Evolutionary conservation across 2,888 invertebrate genomes (phyloP), one percentile per base, ranked within the genome.

Genomic region (Melieria picta): DNA sequence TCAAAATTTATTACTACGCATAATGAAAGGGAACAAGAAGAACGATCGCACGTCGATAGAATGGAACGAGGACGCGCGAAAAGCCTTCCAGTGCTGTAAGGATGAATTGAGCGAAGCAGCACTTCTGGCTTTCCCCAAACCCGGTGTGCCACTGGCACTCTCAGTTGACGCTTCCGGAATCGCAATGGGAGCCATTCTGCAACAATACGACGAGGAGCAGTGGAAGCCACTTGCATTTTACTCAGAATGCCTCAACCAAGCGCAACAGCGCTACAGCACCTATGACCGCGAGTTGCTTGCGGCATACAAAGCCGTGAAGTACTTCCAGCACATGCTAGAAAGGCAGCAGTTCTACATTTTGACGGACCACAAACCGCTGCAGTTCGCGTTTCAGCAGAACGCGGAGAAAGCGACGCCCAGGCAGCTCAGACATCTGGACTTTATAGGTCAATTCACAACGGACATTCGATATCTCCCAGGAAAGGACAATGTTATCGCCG

Each of bases 331-430:
- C 46, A 73, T 76, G 69, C 61, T 73, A 13, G 72, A 72, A 50
- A 72, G 73, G 3, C 52, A 57, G n/a, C 42, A 46, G 43, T 64
- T 76, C 65, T 62, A 58, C 61, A 52, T 75, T 73, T 46, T 74
- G 43, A 77, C 76, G 4, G 78, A 78, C 61, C 77, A 76, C 65
- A 79, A 76, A 69, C 75, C 77, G 5, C 45, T 77, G 9, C 72
- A 71, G 0, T 83, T 74, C 61, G 84, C 84, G 1, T 81, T 87
- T 68, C 43, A 64, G 9, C 65, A 65, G 45, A 65, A n/a, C n/a
- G 6, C 42, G 6, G 55, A 55, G 13, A 73, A 72, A 71, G 69
- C 62, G 30, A 74, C 72, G 1, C 74, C 74, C 1, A 63, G 73
- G 3, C 75, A 72, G 62, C 16, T 48, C 10, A 69, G 75, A 0